Percentiles rank a stretch among this genome's conserved stretches.
These are phyloP conservation scores for Euthynnus affinis DNA, from an alignment of 2,797 vertebrate species.

Conservation along the genomic window DNA sequence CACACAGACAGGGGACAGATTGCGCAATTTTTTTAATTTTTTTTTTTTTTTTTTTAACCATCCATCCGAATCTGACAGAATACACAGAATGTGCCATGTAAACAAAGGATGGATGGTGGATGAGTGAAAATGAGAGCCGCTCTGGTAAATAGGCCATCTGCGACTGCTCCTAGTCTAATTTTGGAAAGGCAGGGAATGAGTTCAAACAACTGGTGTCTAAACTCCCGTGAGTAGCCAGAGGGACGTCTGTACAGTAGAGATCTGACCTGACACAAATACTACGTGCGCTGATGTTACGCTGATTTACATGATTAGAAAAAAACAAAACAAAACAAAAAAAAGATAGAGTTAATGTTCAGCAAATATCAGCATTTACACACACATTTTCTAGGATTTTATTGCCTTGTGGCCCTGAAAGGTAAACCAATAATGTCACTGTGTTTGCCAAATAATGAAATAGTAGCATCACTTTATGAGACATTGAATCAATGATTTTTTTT, in stretches of 20 bases:
- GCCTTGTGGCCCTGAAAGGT: neutral
- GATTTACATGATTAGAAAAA: neutral
- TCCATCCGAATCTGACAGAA: conserved; percentile 8
- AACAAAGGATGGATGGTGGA: conserved; percentile 26
- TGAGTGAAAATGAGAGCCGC: conserved; percentile 18
- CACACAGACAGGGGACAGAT: neutral
- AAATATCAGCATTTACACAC: neutral
- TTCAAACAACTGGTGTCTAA: conserved; percentile 38
- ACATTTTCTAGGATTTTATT: neutral
- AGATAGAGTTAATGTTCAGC: neutral
- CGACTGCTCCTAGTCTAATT: conserved; percentile 35
- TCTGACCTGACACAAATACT: conserved; percentile 10
- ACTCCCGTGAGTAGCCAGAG: conserved; percentile 13
- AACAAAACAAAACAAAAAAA: neutral
- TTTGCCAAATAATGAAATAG: conserved; percentile 13
- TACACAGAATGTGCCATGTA: neutral
- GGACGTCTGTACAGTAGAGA: neutral
- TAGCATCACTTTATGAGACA: neutral
- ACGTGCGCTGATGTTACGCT: neutral
- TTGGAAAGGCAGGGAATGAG: conserved; percentile 39
- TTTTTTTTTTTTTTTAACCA: neutral
- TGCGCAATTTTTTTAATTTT: neutral
- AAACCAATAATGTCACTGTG: conserved; percentile 17
- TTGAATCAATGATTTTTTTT: neutral
- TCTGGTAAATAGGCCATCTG: conserved; percentile 40